Base-by-base conservation (phyloP, 1,140 invertebrate genomes). In the Aethina tumida region DNA sequence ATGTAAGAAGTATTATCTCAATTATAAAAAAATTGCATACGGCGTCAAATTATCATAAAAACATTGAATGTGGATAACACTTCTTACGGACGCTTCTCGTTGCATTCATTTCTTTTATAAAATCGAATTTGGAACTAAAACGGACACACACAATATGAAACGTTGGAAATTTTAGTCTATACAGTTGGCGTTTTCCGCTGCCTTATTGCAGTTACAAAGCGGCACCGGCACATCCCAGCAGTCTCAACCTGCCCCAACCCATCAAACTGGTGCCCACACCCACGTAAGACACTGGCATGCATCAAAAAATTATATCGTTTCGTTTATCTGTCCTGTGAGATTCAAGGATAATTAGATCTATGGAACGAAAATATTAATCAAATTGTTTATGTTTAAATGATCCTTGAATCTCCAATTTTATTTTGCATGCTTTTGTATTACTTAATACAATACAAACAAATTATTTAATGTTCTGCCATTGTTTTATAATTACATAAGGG, bases 121-220 rank as follows among this genome's bases (percentile, higher is more conserved):
- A n/a, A 22, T 22, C 13, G 16, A 19, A 33, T 35, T 6, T 7
- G 14, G 19, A 9, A 33, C 31, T 19, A 20, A 29, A 29, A 29
- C 12, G 16, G 29, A 39, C 39, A 48, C 35, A 47, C 38, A 47
- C 47, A 47, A 48, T 36, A 45, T 42, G 35, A 21, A 35, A 31
- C 33, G 34, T 47, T 58, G 47, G 38, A 41, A 67, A 66, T 75
- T 74, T 74, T 80, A 87, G 83, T 84, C 77, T 86, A 75, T 85
- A 85, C 74, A 81, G 82, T 81, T 87, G 84, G 84, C 81, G 82
- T 72, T 87, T 87, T 75, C 84, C 84, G 71, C 80, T 85, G 76
- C 82, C 82, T 74, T 85, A 87, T 85, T 87, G 82, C 77, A 80
- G 77, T 70, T 81, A 83, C 71, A 84, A 83, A 78, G 76, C 67